phyloP scores from a whole-genome alignment of 2,797 vertebrate species.

The Chaenodraco wilsoni region DNA sequence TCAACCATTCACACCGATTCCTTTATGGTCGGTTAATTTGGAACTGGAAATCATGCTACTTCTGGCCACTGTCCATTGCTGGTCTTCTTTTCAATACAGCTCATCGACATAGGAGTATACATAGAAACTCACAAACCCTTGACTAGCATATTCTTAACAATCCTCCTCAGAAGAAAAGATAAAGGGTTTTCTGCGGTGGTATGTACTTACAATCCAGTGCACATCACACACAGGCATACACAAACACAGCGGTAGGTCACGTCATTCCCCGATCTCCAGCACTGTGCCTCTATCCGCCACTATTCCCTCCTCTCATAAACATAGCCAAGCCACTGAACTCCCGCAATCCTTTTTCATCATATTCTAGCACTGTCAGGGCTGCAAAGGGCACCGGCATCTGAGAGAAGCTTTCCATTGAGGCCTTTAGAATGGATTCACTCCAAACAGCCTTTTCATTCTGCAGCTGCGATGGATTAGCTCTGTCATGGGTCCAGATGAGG shows the following conservation, averaged over 20 bases:
- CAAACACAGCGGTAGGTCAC: conserved; percentile 40
- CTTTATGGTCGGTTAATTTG: conserved; percentile 30
- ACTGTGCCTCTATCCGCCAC: conserved; percentile 33
- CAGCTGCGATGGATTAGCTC: conserved; percentile 83
- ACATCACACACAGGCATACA: conserved; percentile 25
- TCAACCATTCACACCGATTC: not conserved
- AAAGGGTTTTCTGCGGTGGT: not conserved
- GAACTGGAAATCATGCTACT: conserved; percentile 19
- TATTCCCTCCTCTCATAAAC: conserved; percentile 47
- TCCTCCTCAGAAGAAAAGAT: conserved; percentile 1
- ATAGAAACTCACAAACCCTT: conserved; percentile 23
- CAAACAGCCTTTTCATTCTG: conserved; percentile 82
- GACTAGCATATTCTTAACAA: conserved; percentile 14
- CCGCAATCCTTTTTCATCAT: conserved; percentile 66
- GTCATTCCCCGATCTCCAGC: conserved; percentile 55
- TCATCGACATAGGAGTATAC: not conserved
- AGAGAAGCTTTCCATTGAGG: conserved; percentile 75
- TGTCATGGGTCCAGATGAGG: conserved; percentile 80
- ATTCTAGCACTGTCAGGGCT: conserved; percentile 69
- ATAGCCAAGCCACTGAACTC: conserved; percentile 65
- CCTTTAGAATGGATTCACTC: conserved; percentile 76
- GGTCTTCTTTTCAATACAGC: conserved; percentile 1
- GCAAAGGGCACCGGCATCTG: conserved; percentile 73
- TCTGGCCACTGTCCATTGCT: conserved; percentile 8
- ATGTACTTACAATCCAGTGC: conserved; percentile 32